A percentile compares a stretch with the other conserved stretches of the same genome.
phyloP scores from a whole-genome alignment of 2,797 vertebrate genomes.

The Leptoclinus maculatus region DNA sequence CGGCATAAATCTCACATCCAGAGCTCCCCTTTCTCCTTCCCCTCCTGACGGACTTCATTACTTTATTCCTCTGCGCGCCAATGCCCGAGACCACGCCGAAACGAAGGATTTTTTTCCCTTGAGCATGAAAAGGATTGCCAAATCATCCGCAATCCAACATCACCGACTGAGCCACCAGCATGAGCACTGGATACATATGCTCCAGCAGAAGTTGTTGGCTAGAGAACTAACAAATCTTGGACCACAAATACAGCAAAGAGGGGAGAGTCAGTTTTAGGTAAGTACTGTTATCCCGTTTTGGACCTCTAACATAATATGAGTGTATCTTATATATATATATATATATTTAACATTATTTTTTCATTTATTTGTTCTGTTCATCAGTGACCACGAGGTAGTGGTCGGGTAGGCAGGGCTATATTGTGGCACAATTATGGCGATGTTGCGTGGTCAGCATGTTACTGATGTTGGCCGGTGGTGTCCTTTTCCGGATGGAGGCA shows the following conservation, averaged over 20 bases:
- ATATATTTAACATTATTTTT: neutral
- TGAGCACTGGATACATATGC: constrained; percentile 85
- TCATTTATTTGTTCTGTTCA: constrained; percentile 13
- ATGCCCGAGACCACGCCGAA: constrained; percentile 89
- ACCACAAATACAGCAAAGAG: constrained; percentile 78
- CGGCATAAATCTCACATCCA: constrained; percentile 70
- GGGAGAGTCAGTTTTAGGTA: constrained; percentile 87
- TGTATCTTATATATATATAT: constrained; percentile 13
- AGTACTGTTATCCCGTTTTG: constrained; percentile 58
- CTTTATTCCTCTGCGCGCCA: constrained; percentile 73
- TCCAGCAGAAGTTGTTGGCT: constrained; percentile 86
- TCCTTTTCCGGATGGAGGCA: constrained; percentile 61
- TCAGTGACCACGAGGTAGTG: constrained; percentile 66
- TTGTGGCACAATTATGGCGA: constrained; percentile 73
- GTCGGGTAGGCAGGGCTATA: constrained; percentile 62
- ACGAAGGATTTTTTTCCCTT: constrained; percentile 88
- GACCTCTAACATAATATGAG: constrained; percentile 30
- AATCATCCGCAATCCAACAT: constrained; percentile 90
- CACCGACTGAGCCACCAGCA: constrained; percentile 81
- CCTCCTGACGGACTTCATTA: constrained; percentile 76
- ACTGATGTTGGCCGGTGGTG: constrained; percentile 58
- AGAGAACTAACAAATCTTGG: constrained; percentile 82
- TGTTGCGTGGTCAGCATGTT: constrained; percentile 80
- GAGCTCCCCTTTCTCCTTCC: constrained; percentile 49
- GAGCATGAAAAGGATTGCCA: constrained; percentile 98